A percentile compares a stretch with the other conserved stretches of the same genome.
These are phyloP conservation scores for Girardinichthys multiradiatus DNA, from an alignment of 2,113 vertebrate species.

Conservation along the genomic window DNA sequence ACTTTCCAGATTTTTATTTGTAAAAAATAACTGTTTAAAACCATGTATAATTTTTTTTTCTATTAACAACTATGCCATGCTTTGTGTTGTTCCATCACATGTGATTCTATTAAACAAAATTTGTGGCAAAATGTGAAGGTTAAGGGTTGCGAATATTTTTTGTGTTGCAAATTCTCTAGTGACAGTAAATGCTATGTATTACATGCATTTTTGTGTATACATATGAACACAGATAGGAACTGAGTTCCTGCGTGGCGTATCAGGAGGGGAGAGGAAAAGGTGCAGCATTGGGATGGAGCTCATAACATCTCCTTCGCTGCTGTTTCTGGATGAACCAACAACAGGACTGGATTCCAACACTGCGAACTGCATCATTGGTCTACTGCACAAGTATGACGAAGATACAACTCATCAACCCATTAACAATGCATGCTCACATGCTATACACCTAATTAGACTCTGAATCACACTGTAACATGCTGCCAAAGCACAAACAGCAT, in stretches of 20 bases:
- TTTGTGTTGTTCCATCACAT: no score
- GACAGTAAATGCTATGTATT: no score
- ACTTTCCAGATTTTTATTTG: no score
- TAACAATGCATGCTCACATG: background rate
- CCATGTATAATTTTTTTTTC: no score
- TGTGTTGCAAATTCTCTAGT: no score
- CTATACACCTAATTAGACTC: background rate
- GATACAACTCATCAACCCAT: background rate
- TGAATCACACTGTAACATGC: background rate
- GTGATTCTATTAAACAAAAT: no score
- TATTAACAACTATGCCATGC: no score
- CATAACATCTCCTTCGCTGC: slow-evolving; percentile 80
- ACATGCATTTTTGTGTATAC: background rate
- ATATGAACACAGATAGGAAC: slow-evolving; percentile 77
- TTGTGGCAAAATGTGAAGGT: no score
- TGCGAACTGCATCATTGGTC: slow-evolving; percentile 79
- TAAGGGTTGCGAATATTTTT: no score
- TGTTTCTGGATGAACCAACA: slow-evolving; percentile 85
- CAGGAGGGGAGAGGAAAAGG: slow-evolving; percentile 83
- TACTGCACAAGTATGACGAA: slow-evolving; percentile 75
- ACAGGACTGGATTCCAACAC: slow-evolving; percentile 85
- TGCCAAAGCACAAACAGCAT: background rate
- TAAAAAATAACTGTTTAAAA: no score
- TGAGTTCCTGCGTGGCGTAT: slow-evolving; percentile 82
- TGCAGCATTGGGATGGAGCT: slow-evolving; percentile 86